These are phyloP conservation scores for Calliphora vicina DNA, from an alignment of 1,140 invertebrate species.

Conservation along the genomic window DNA sequence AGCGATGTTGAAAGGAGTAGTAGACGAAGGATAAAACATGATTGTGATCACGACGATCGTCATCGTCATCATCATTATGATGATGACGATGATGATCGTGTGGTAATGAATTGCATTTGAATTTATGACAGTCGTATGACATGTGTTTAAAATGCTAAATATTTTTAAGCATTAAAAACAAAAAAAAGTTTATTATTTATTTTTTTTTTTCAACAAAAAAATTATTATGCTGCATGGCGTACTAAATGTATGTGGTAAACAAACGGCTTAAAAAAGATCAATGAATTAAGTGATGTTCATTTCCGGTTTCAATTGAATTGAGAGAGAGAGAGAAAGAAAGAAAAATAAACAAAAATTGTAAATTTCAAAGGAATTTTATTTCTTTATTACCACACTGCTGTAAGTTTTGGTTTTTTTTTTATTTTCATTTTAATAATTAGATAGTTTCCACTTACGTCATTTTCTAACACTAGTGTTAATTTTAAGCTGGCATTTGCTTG, in stretches of 20 bases:
- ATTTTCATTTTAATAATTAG: too few relatives aligned
- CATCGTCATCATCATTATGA: neutral
- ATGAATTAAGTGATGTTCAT: neutral
- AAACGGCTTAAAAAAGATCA: neutral
- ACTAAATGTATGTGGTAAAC: neutral
- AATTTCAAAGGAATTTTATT: neutral
- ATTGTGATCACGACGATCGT: neutral
- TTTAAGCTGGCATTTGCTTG: too few relatives aligned
- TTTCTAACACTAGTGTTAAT: too few relatives aligned
- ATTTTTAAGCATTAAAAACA: neutral
- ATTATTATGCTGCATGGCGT: neutral
- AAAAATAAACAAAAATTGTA: neutral
- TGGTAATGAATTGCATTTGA: neutral
- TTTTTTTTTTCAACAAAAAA: neutral
- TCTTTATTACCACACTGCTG: too few relatives aligned
- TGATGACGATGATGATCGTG: neutral
- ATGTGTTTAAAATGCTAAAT: slow-evolving; percentile 13
- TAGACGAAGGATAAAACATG: too few relatives aligned
- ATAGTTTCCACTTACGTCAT: too few relatives aligned
- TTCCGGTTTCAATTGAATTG: slow-evolving; percentile 20
- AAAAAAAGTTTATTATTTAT: neutral
- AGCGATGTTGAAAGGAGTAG: neutral
- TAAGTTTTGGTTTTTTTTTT: too few relatives aligned
- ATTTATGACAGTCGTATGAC: slow-evolving; percentile 16
- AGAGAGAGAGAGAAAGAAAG: neutral